Base-by-base conservation (phyloP, 1,140 invertebrate species). In the Diuraphis noxia region DNA sequence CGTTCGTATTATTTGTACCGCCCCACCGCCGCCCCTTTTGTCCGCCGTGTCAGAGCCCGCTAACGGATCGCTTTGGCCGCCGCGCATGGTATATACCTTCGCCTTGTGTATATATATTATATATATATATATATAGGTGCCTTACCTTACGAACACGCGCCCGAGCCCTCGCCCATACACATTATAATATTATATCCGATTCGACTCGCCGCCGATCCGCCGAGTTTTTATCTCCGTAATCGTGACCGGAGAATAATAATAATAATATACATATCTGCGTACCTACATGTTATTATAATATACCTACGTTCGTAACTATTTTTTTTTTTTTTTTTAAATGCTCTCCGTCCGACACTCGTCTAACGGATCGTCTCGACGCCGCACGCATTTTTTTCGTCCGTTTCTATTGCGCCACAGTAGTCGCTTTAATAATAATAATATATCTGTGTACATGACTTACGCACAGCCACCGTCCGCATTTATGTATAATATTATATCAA, bases 181-280 rank as follows among this genome's bases (percentile, higher is more conserved):
- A n/a, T 43, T 46, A 85, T 88, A n/a, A 77, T 91, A 81, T 36
- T 30, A 90, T 79, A 90, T 90, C 77, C 89, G 77, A 91, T 91
- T 82, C 89, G 88, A 90, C 88, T 81, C 88, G 72, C 77, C 41
- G 89, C 89, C 63, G 86, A 88, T 88, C 86, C 34, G 43, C 34
- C 36, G 89, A 81, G 72, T 82, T 91, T 91, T 91, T 82, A 81
- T 91, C 49, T 77, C 89, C 21, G 81, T 40, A 82, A 91, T 91
- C 89, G 89, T 91, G 89, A 91, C 89, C 72, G 77, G 89, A 91
- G 89, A 91, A 91, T 91, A 82, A 91, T 91, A 89, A 72, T 88
- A 88, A 40, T 43, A n/a, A n/a, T n/a, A n/a, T n/a, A 77, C 77
- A 91, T 91, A 82, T 82, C 72, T 25, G 52, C 36, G 52, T 25